Conservation (phyloP, 2,797 vertebrate species). For the Hafferia zeledoni region DNA sequence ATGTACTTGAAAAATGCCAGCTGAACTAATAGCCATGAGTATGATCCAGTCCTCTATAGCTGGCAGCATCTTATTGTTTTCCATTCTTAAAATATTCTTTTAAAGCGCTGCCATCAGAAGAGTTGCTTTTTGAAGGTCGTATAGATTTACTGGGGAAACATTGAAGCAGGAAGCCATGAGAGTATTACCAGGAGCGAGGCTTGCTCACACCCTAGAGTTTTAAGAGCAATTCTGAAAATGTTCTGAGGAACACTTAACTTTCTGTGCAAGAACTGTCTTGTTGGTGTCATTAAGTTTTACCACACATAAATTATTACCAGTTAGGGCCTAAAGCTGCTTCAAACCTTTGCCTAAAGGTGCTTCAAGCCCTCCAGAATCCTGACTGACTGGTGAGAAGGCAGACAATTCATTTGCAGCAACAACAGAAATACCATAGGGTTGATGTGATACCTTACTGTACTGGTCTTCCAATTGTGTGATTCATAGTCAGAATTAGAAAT, state of each 20-base stretch:
- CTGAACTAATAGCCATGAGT: neutral
- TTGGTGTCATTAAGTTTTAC: conserved; percentile 15
- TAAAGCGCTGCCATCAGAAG: neutral
- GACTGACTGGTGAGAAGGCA: neutral
- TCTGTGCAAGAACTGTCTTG: neutral
- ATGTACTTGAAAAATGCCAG: neutral
- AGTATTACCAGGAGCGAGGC: neutral
- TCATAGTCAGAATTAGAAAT: neutral
- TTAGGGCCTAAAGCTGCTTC: conserved; percentile 1
- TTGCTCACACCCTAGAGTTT: neutral
- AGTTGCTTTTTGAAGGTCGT: neutral
- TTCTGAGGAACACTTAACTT: neutral
- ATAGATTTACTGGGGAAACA: neutral
- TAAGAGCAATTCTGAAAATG: neutral
- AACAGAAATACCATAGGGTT: neutral
- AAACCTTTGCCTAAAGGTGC: neutral
- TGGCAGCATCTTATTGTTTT: neutral
- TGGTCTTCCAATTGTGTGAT: neutral
- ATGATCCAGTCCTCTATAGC: neutral
- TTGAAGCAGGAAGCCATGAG: neutral
- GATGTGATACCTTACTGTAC: neutral
- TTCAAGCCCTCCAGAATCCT: neutral
- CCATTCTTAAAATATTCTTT: neutral
- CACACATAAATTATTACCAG: neutral
- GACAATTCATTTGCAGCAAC: neutral